Conservation (phyloP, 1,140 invertebrate species). For the Chionoecetes opilio region DNA sequence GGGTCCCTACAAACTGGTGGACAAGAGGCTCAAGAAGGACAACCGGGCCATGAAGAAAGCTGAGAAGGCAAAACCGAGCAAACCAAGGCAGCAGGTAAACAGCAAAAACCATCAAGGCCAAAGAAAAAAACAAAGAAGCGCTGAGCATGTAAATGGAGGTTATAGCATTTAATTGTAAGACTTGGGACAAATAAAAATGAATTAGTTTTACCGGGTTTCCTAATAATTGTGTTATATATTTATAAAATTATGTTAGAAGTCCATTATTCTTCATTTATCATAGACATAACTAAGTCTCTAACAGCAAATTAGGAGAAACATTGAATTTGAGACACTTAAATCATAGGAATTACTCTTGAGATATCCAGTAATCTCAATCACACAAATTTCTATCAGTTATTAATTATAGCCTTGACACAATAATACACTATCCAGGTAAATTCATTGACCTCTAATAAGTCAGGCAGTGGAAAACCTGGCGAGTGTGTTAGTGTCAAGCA, state of each 20-base stretch:
- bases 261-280: no score
- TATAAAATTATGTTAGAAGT: no score
- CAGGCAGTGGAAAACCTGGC: no score
- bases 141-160: not conserved
- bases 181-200: not conserved
- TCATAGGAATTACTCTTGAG: not conserved
- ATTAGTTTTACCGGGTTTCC: not conserved
- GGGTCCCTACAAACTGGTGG: slow-evolving; percentile 97
- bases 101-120: not conserved
- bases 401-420: no score
- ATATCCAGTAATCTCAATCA: not conserved
- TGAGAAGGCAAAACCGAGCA: slow-evolving; percentile 85
- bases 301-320: not conserved
- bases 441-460: no score
- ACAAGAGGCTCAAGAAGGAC: slow-evolving; percentile 98
- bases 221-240: no score
- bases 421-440: no score
- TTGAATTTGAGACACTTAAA: not conserved
- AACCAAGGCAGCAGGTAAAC: slow-evolving; percentile 82
- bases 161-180: not conserved
- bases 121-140: not conserved
- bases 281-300: no score
- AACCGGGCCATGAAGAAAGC: slow-evolving; percentile 87
- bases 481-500: no score
- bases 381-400: no score